Conservation (phyloP, 2,113 vertebrate species). For the Labrus mixtus region DNA sequence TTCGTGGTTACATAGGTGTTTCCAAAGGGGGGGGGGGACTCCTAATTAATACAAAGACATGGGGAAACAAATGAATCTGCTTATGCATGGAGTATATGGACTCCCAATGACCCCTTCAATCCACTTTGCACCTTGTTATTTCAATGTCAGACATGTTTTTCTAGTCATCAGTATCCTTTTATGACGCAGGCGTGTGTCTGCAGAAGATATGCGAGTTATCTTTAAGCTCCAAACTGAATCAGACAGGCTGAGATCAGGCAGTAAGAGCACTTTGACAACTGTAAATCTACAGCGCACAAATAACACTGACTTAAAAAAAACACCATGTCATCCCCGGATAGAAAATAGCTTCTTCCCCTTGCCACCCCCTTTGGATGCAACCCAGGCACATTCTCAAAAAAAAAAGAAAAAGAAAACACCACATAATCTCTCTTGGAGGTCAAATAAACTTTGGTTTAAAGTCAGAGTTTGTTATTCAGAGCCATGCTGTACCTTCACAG, state of each 20-base stretch:
- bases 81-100: not conserved
- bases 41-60: not conserved
- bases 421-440: not conserved
- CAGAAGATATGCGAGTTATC: not conserved
- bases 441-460: conserved; percentile 24
- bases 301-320: not conserved
- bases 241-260: not conserved
- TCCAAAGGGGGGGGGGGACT: not conserved
- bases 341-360: not conserved
- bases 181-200: not conserved
- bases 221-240: conserved; percentile 2
- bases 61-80: not conserved
- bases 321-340: not conserved
- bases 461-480: conserved; percentile 31
- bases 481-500: conserved; percentile 90
- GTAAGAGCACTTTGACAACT: not conserved
- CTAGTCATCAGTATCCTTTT: not conserved
- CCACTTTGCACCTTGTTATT: not conserved
- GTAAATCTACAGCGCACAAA: not conserved
- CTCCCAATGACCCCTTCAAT: not conserved
- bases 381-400: not conserved
- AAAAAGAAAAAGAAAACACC: too few relatives aligned
- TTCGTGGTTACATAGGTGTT: not conserved
- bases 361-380: conserved; percentile 6
- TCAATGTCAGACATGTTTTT: conserved; percentile 6